Evolutionary conservation across 2,797 vertebrate genomes (phyloP), one percentile per base, ranked within the genome.

Genomic region (Ctenopoma kingsleyae): DNA sequence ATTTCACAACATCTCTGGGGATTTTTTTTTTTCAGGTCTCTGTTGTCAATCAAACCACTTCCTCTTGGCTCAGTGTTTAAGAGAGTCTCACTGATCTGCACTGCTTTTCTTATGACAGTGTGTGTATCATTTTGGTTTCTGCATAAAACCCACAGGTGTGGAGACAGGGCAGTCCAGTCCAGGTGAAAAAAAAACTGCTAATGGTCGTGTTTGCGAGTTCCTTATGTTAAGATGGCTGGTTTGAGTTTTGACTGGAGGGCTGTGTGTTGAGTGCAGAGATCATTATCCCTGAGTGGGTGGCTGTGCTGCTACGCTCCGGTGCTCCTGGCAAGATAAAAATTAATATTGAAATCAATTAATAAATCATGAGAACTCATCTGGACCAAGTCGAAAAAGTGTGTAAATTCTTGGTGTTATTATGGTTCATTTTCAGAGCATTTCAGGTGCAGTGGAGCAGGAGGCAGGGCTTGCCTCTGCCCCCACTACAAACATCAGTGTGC

Each of bases 321-420:
- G 8, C 78, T 69, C 71, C 54, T 43, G 32, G 35, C 60, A 48
- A 58, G 57, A 86, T 52, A 15, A 67, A 71, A 82, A 87, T 87
- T 50, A 78, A 84, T 77, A 73, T 52, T 54, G 71, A 76, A 83
- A 76, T 61, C 10, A 82, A 81, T 87, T 69, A 85, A 85, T 91
- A 84, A 88, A 80, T 78, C 76, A 83, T 55, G 27, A 82, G 60
- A 30, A 62, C 71, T 78, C 67, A 76, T 81, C 64, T 71, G 74
- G 71, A 67, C 68, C 58, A 55, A 80, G 75, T 57, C 67, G 64
- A 83, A 68, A 70, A 62, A 57, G 78, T 85, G 73, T 61, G 41
- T 47, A 71, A 62, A 77, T 69, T 27, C n/a, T 55, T 36, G 20
- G 35, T 72, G 52, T 75, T 71, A 61, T 81, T 77, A 44, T 55